These are phyloP conservation scores for Drosophila acutilabella DNA, from an alignment of 2,888 invertebrate genomes.

Conservation along the genomic window DNA sequence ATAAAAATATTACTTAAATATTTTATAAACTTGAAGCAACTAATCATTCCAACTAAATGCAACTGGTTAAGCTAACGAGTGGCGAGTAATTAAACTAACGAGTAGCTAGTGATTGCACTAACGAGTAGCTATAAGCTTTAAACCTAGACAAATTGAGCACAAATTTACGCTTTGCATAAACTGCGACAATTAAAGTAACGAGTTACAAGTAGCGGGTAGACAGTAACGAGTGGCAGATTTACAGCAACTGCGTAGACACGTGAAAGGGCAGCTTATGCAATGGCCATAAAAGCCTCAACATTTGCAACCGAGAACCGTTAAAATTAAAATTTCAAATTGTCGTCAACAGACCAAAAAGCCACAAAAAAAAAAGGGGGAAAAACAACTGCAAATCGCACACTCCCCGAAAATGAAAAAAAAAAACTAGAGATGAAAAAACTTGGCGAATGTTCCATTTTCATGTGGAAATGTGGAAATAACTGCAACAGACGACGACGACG, in stretches of 20 bases:
- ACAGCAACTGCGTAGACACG: background rate
- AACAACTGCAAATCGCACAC: constrained; percentile 38
- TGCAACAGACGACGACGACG: constrained; percentile 37
- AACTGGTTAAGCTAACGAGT: background rate
- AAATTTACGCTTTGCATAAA: background rate
- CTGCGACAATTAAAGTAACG: background rate
- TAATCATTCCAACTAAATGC: background rate
- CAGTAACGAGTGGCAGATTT: constrained; percentile 6
- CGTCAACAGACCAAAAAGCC: constrained; percentile 17
- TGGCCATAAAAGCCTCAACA: constrained; percentile 13
- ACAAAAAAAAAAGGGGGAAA: constrained; percentile 17
- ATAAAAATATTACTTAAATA: no score
- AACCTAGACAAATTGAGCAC: background rate
- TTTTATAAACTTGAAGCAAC: no score
- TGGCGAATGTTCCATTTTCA: constrained; percentile 51
- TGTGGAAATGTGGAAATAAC: constrained; percentile 44
- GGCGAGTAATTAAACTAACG: background rate
- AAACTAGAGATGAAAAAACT: constrained; percentile 11
- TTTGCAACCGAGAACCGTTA: constrained; percentile 40
- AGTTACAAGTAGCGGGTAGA: background rate
- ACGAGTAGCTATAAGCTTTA: background rate
- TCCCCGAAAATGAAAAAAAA: constrained; percentile 30
- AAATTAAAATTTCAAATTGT: constrained; percentile 51
- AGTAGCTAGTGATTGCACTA: background rate
- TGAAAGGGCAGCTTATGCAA: constrained; percentile 41